A percentile compares a stretch with the other conserved stretches of the same genome.
Evolutionary conservation across 2,888 invertebrate species (phyloP).

Genomic region (Ophioninae sp.): DNA sequence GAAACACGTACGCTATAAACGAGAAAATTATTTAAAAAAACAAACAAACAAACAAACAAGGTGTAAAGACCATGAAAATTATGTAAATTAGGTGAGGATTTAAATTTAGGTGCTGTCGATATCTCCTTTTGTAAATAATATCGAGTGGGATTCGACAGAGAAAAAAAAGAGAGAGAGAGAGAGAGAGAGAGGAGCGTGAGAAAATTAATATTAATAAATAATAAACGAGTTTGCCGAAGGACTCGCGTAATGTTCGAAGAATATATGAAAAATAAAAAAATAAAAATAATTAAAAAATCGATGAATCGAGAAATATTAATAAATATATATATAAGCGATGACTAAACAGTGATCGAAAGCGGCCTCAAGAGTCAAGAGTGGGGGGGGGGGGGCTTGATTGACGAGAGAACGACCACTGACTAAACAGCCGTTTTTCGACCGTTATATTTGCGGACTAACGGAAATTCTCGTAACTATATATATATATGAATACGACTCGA

Average conservation of each 20-base stretch:
- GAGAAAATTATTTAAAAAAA: constrained; percentile 29
- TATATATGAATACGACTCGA: constrained; percentile 42
- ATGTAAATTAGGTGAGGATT: constrained; percentile 58
- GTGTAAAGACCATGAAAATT: constrained; percentile 38
- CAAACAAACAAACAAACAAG: constrained; percentile 23
- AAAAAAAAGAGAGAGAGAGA: constrained; percentile 33
- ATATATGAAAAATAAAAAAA: constrained; percentile 3
- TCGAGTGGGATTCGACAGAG: constrained; percentile 40
- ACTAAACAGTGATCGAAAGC: constrained; percentile 52
- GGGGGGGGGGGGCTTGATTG: constrained; percentile 55
- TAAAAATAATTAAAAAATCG: not conserved
- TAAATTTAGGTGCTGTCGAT: constrained; percentile 54
- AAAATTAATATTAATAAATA: constrained; percentile 30
- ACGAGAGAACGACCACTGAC: constrained; percentile 57
- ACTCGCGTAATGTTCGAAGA: constrained; percentile 32
- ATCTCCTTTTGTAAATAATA: constrained; percentile 65
- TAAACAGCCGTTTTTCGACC: constrained; percentile 33
- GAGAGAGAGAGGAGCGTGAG: constrained; percentile 14
- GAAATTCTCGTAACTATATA: constrained; percentile 32
- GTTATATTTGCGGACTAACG: constrained; percentile 32
- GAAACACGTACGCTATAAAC: constrained; percentile 47
- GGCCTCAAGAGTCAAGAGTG: constrained; percentile 64
- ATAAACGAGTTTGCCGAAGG: constrained; percentile 32
- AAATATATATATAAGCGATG: constrained; percentile 13
- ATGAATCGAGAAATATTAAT: constrained; percentile 11